phyloP scores from a whole-genome alignment of 2,797 vertebrate genomes.

The Ibycter americanus region DNA sequence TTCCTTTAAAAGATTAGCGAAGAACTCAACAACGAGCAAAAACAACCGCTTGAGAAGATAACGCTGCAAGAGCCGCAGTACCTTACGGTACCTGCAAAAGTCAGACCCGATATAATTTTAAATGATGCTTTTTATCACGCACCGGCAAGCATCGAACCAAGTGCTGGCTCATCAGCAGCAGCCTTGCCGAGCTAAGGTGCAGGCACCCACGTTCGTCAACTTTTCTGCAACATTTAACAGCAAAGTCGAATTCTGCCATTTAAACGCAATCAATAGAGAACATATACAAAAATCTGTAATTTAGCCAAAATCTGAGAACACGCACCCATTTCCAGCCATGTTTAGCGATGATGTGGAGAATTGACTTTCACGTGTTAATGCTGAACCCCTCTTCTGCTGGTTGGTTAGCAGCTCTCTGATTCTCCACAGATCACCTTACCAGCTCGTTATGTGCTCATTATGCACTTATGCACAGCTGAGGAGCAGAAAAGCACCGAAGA shows the following conservation, averaged over 20 bases:
- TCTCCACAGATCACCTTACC: background rate
- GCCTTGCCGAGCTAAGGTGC: too few relatives aligned
- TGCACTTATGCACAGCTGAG: background rate
- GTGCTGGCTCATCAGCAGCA: accelerated
- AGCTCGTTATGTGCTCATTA: background rate
- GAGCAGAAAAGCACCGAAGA: background rate
- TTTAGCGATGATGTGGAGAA: background rate
- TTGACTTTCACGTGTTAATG: accelerated
- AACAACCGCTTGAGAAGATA: background rate
- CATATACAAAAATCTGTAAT: background rate
- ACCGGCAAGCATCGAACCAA: background rate
- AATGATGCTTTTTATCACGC: background rate
- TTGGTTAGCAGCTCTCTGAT: too few relatives aligned
- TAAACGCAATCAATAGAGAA: background rate
- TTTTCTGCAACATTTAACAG: background rate
- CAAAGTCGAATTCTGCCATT: background rate
- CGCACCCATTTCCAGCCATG: accelerated
- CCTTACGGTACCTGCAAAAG: background rate
- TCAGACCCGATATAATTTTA: accelerated
- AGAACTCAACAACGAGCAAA: background rate
- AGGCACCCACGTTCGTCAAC: accelerated
- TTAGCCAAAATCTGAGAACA: background rate
- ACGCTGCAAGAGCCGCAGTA: accelerated
- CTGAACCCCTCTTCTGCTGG: background rate
- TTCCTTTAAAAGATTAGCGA: background rate